These are phyloP conservation scores for Astreopora myriophthalma DNA, from an alignment of 64 coral and sea anemone species.

Conservation along the genomic window DNA sequence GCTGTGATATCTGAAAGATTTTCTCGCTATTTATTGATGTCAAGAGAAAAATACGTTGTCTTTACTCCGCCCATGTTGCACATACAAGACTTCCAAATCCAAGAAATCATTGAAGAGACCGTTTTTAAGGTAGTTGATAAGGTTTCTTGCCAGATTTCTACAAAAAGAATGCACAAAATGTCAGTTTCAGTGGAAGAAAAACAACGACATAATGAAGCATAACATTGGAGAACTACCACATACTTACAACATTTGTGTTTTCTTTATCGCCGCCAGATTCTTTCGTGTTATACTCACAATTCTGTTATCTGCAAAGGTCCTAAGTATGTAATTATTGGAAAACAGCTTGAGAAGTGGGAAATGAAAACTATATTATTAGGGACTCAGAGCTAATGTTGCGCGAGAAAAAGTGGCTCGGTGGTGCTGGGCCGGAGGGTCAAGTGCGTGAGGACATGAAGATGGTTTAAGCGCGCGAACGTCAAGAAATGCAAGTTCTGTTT, in stretches of 20 bases:
- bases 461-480: too few relatives aligned
- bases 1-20: not conserved
- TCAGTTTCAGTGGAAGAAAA: not conserved
- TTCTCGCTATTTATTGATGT: too few relatives aligned
- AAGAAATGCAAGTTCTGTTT: too few relatives aligned
- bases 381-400: not conserved
- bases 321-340: not conserved
- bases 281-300: slow-evolving; percentile 22
- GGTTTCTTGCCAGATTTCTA: slow-evolving; percentile 53
- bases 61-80: too few relatives aligned
- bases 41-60: too few relatives aligned
- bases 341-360: too few relatives aligned
- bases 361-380: too few relatives aligned
- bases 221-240: not conserved
- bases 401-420: too few relatives aligned
- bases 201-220: too few relatives aligned
- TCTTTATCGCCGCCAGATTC: not conserved
- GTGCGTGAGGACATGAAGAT: too few relatives aligned
- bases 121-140: not conserved
- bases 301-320: slow-evolving; percentile 41
- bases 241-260: slow-evolving; percentile 40
- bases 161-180: not conserved
- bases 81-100: slow-evolving; percentile 41
- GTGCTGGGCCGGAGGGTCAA: too few relatives aligned
- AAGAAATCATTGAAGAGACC: slow-evolving; percentile 16